These are phyloP conservation scores for Drosophila koepferae DNA, from an alignment of 2,888 invertebrate species.

Conservation along the genomic window DNA sequence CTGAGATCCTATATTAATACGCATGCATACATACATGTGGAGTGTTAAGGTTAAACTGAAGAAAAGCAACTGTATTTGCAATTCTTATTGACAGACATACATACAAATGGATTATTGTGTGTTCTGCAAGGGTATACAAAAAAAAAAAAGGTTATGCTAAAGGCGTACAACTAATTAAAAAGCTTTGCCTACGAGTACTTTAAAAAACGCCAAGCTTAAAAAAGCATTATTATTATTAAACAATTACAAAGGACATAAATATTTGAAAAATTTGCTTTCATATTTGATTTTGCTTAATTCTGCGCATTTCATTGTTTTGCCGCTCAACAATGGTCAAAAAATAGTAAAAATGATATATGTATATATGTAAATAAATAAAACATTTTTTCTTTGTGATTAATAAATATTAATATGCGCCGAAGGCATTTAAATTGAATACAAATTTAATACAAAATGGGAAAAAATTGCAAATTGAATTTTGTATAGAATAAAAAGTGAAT, in stretches of 20 bases:
- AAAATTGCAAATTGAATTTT: conserved; percentile 26
- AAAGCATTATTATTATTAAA: conserved; percentile 10
- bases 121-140: conserved; percentile 43
- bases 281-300: conserved; percentile 31
- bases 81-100: not conserved
- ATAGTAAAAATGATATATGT: not conserved
- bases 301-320: conserved; percentile 27
- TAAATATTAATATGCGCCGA: conserved; percentile 31
- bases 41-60: not conserved
- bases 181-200: conserved; percentile 30
- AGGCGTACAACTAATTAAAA: conserved; percentile 49
- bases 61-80: not conserved
- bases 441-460: conserved; percentile 34
- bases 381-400: conserved; percentile 25
- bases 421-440: conserved; percentile 49
- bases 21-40: no score
- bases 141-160: conserved; percentile 9
- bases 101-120: not conserved
- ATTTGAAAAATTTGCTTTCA: conserved; percentile 35
- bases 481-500: conserved; percentile 21
- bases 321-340: conserved; percentile 23
- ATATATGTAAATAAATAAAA: not conserved
- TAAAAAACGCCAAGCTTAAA: conserved; percentile 16
- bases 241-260: conserved; percentile 38
- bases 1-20: not conserved